A percentile compares a stretch with the other conserved stretches of the same genome.
Evolutionary conservation across 2,888 invertebrate genomes (phyloP).

Genomic region (Agonum fuliginosum): DNA sequence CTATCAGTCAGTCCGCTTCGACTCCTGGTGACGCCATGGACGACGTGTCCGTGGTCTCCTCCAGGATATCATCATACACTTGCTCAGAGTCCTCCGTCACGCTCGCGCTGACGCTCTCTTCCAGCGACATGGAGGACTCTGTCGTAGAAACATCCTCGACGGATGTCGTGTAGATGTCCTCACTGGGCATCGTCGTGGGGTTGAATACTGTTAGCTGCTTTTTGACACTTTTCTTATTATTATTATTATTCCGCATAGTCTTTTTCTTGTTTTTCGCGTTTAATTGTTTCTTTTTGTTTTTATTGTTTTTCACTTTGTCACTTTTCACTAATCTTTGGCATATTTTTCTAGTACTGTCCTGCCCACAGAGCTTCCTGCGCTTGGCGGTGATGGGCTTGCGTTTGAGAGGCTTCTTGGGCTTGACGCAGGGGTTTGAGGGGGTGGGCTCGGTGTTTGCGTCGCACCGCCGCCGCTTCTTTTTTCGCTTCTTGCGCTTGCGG

Average conservation of each 20-base stretch:
- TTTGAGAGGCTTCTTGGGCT: slow-evolving; percentile 40
- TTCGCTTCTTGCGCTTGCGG: slow-evolving; percentile 74
- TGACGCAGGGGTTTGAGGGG: slow-evolving; percentile 32
- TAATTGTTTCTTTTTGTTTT: slow-evolving; percentile 65
- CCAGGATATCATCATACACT: slow-evolving; percentile 25
- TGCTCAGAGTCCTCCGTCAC: slow-evolving; percentile 41
- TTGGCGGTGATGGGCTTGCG: neutral
- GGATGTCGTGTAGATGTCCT: slow-evolving; percentile 31
- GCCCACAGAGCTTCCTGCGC: slow-evolving; percentile 66
- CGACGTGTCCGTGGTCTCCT: neutral
- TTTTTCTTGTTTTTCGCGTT: slow-evolving; percentile 69
- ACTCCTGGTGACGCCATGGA: slow-evolving; percentile 6
- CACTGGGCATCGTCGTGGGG: neutral
- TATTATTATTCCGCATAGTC: slow-evolving; percentile 74
- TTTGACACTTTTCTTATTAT: slow-evolving; percentile 75
- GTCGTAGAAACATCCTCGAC: neutral
- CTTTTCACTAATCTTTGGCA: slow-evolving; percentile 71
- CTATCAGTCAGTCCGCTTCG: slow-evolving; percentile 20
- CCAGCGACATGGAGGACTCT: neutral
- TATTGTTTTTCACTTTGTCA: slow-evolving; percentile 66
- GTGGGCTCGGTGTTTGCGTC: too few species aligned
- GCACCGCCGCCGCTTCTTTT: slow-evolving; percentile 73
- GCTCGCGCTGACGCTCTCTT: neutral
- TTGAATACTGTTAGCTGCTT: slow-evolving; percentile 73
- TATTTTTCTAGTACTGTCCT: slow-evolving; percentile 68